A percentile compares a stretch with the other conserved stretches of the same genome.
phyloP scores from a whole-genome alignment of 1,140 invertebrate genomes.

The Rhopalosiphum maidis region DNA sequence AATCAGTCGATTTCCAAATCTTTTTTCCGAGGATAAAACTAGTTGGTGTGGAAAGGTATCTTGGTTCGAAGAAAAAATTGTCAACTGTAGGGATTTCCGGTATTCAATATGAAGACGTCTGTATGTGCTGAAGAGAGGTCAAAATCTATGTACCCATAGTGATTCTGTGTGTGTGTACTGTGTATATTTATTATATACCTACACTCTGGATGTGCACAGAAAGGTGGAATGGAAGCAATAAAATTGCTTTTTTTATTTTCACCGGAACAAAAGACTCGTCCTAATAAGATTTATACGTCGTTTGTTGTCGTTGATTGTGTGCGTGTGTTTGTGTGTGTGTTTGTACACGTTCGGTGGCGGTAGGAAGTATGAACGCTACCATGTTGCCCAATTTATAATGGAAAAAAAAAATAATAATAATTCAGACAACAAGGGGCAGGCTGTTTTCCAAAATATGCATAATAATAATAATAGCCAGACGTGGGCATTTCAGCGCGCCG shows the following conservation, averaged over 20 bases:
- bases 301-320: conserved; percentile 3
- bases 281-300: conserved; percentile 25
- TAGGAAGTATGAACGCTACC: not conserved
- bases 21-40: too few species aligned
- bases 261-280: conserved; percentile 24
- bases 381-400: conserved; percentile 37
- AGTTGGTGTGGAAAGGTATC: not conserved
- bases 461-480: conserved; percentile 37
- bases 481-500: conserved; percentile 23
- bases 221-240: not conserved
- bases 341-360: not conserved
- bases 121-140: not conserved
- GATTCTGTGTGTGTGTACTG: not conserved
- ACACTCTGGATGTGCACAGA: not conserved
- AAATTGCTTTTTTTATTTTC: not conserved
- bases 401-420: conserved; percentile 44
- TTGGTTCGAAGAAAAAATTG: not conserved
- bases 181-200: not conserved
- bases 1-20: too few species aligned
- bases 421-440: not conserved
- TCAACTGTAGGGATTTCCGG: not conserved
- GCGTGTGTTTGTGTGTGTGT: not conserved
- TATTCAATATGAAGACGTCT: not conserved
- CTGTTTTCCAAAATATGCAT: conserved; percentile 32
- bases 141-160: not conserved